Evolutionary conservation across 2,113 vertebrate genomes (phyloP).

Genomic region (Rynchops niger): DNA sequence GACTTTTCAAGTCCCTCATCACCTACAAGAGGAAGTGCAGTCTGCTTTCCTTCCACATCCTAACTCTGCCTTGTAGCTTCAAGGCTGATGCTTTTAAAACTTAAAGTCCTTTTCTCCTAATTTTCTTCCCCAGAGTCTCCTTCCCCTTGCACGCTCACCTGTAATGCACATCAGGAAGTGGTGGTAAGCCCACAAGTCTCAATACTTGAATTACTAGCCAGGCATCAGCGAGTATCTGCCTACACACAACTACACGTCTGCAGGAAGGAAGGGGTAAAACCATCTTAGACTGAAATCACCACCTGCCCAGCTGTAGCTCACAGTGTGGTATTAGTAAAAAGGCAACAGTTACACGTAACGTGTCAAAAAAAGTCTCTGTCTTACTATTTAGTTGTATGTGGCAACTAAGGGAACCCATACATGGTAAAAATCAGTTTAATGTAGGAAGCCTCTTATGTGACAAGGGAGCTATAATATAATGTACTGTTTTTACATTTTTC

Average conservation of each 20-base stretch:
- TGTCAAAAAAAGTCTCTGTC: not conserved
- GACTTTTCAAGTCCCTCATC: not conserved
- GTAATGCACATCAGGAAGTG: slow-evolving; percentile 26
- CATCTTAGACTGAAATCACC: slow-evolving; percentile 26
- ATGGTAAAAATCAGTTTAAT: not conserved
- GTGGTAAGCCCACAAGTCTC: slow-evolving; percentile 8
- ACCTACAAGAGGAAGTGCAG: not conserved
- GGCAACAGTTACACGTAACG: not conserved
- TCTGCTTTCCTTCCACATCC: not conserved
- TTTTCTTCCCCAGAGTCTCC: not conserved
- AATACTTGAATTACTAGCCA: slow-evolving; percentile 16
- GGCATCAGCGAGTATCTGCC: slow-evolving; percentile 7
- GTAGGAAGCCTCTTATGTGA: not conserved
- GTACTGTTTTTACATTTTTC: not conserved
- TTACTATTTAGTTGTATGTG: not conserved
- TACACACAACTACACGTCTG: slow-evolving; percentile 3
- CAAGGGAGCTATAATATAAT: not conserved
- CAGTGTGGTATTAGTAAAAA: not conserved
- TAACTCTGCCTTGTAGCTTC: not conserved
- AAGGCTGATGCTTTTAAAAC: not conserved
- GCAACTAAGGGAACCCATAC: not conserved
- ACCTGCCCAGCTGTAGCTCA: not conserved
- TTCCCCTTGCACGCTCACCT: not conserved
- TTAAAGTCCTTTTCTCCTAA: not conserved
- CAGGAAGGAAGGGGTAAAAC: slow-evolving; percentile 54